Conservation (phyloP, 2,113 vertebrate genomes). For the Charadrius vociferus region DNA sequence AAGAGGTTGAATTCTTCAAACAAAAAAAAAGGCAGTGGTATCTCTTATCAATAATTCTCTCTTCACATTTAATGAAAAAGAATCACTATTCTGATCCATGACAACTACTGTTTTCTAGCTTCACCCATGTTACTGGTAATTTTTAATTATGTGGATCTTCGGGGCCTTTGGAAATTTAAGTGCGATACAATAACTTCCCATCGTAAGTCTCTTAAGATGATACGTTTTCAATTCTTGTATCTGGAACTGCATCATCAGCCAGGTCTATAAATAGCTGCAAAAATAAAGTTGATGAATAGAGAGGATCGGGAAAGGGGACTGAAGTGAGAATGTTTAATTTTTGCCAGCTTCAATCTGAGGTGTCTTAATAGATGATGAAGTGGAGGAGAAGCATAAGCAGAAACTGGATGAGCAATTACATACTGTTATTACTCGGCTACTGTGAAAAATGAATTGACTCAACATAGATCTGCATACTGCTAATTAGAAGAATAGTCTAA, state of each 20-base stretch:
- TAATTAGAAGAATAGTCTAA: not conserved
- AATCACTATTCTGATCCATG: not conserved
- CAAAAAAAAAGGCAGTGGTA: not conserved
- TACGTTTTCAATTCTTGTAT: not conserved
- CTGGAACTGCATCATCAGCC: not conserved
- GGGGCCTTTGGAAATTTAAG: not conserved
- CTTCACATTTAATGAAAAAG: not conserved
- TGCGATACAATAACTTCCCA: not conserved
- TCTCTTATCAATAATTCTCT: not conserved
- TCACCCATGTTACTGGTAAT: not conserved
- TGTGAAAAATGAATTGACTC: not conserved
- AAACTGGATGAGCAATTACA: not conserved
- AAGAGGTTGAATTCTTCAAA: not conserved
- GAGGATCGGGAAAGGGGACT: not conserved
- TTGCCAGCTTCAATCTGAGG: not conserved
- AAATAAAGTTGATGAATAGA: not conserved
- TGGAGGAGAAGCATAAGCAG: not conserved
- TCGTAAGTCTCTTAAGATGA: accelerated
- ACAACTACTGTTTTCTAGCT: not conserved
- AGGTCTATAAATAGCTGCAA: not conserved
- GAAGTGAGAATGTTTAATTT: not conserved
- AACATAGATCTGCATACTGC: not conserved
- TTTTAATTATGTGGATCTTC: not conserved
- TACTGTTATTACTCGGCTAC: not conserved
- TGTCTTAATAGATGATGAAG: not conserved